Evolutionary conservation across 2,113 vertebrate genomes (phyloP), one percentile per base, ranked within the genome.

Genomic region (Corythornis cristatus): DNA sequence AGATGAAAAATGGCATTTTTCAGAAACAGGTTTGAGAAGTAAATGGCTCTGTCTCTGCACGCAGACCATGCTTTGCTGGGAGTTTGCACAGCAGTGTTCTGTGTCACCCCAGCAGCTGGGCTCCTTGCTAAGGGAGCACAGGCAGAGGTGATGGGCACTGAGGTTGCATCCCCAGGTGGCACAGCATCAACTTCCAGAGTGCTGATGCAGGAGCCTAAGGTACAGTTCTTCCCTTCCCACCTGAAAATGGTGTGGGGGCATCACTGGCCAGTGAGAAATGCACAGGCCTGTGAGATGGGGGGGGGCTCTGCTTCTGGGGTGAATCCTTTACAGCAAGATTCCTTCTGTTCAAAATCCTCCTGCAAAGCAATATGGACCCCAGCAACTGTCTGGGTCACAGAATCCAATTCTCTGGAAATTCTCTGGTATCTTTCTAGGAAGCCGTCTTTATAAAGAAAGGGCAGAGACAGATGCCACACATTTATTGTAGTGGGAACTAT

Each of bases 11-110:
- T 2, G 2, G 3, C 56, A 2, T 61, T 57, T 89, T 87, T 74
- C 26, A 35, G 78, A 45, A 77, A 43, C 10, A 15, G 25, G 3
- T 66, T 67, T 60, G 48, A 56, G 64, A 58, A 31, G 28, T 7
- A 11, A 5, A 3, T 10, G 43, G 67, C 5, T 54, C 14, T 31
- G 33, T 21, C 33, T 42, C 48, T 50, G 37, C 14, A 3, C 0
- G 0, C 35, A 15, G 46, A 5, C 57, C 0, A 1, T 60, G 58
- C 8, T 76, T 57, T 0, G 4, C 58, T 46, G 37, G 45, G 65
- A 31, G 40, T 25, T 45, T 45, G 54, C 43, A 7, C 31, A 54
- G 73, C 29, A 33, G 77, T n/a, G 80, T 31, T 80, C 53, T 50
- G 11, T 50, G 54, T 21, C 43, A 23, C 43, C 15, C 21, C 2